phyloP scores from a whole-genome alignment of 1,140 invertebrate species.

The Drosophila santomea region DNA sequence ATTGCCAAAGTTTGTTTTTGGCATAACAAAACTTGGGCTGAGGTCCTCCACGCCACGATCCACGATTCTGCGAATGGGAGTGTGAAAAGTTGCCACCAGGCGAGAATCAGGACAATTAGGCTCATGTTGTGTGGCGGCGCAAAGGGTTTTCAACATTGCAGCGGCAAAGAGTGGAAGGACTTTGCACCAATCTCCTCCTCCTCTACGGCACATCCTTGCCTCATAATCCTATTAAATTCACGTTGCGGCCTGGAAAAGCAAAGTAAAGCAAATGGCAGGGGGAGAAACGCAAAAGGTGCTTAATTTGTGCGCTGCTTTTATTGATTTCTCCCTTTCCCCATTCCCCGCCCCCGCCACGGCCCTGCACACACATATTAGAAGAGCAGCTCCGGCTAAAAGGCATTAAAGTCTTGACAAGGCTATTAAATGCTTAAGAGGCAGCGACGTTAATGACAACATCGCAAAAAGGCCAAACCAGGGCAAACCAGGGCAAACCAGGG shows the following conservation, averaged over 20 bases:
- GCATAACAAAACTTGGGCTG: conserved; percentile 76
- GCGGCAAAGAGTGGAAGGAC: conserved; percentile 56
- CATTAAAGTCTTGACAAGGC: conserved; percentile 84
- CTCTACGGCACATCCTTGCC: conserved; percentile 51
- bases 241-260: conserved; percentile 63
- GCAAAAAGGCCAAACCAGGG: conserved; percentile 43
- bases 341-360: neutral
- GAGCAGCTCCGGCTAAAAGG: conserved; percentile 69
- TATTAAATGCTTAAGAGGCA: conserved; percentile 84
- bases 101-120: conserved; percentile 78
- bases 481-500: conserved; percentile 42
- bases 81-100: conserved; percentile 77
- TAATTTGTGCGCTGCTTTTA: conserved; percentile 79
- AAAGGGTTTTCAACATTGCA: conserved; percentile 14
- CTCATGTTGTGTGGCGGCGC: conserved; percentile 48
- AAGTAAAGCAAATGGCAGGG: conserved; percentile 36
- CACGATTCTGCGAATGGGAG: conserved; percentile 3
- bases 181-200: conserved; percentile 69
- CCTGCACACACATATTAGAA: conserved; percentile 49
- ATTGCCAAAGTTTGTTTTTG: conserved; percentile 83
- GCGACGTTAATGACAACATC: conserved; percentile 83
- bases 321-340: conserved; percentile 59
- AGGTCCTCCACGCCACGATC: neutral
- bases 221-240: conserved; percentile 83
- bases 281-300: conserved; percentile 67